Conservation (phyloP, 2,113 vertebrate genomes). For the Corvus moneduloides region DNA sequence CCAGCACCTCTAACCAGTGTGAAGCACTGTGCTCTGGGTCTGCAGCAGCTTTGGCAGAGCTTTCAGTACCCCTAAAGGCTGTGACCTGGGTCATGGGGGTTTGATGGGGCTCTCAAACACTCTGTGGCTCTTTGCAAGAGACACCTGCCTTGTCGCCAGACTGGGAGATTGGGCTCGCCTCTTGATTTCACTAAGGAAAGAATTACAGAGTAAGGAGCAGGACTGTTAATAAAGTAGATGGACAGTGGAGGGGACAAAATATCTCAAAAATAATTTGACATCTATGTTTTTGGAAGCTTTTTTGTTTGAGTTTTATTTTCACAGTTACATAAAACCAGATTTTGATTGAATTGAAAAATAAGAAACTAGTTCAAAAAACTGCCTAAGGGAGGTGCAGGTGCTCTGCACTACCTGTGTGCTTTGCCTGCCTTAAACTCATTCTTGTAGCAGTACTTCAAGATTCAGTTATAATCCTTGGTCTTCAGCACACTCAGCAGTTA, state of each 20-base stretch:
- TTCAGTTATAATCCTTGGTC: not conserved
- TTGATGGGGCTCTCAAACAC: not conserved
- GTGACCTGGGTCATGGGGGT: accelerated
- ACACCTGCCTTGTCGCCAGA: not conserved
- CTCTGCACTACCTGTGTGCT: not conserved
- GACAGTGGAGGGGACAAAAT: not conserved
- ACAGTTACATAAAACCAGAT: not conserved
- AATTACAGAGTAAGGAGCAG: not conserved
- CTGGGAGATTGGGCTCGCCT: not conserved
- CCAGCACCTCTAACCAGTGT: not conserved
- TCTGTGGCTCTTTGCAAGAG: not conserved
- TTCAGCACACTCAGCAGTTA: not conserved
- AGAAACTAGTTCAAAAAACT: not conserved
- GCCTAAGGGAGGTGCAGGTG: not conserved
- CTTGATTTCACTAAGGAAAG: not conserved
- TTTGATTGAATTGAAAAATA: not conserved
- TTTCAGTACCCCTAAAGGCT: not conserved
- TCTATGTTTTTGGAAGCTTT: not conserved
- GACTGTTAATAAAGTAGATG: not conserved
- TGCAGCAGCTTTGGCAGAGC: not conserved
- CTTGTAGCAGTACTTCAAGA: not conserved
- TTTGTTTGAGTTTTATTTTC: not conserved
- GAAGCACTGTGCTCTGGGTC: not conserved
- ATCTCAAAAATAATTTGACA: not conserved
- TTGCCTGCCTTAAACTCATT: not conserved